Percentiles rank a stretch among this genome's conserved stretches.
phyloP scores from a whole-genome alignment of 1,140 invertebrate species.

The Drosophila neocordata region DNA sequence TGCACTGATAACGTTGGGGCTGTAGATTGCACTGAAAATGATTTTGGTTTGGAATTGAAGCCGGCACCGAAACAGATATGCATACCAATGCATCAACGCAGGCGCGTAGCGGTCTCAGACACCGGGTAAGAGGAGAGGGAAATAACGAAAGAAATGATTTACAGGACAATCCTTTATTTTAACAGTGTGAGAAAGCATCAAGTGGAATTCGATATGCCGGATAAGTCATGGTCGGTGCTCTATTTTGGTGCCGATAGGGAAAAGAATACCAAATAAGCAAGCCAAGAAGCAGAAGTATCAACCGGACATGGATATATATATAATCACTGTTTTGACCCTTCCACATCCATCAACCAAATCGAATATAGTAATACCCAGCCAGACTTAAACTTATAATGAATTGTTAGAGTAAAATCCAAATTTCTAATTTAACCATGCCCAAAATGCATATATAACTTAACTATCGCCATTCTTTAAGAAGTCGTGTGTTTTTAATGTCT shows the following conservation, averaged over 20 bases:
- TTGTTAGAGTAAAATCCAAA: conserved; percentile 36
- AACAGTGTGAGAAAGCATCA: conserved; percentile 13
- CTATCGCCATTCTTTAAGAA: conserved; percentile 12
- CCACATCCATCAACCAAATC: background rate
- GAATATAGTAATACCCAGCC: background rate
- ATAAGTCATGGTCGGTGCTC: conserved; percentile 77
- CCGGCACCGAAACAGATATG: conserved; percentile 64
- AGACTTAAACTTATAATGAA: conserved; percentile 16
- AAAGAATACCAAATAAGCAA: conserved; percentile 32
- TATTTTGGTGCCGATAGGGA: conserved; percentile 54
- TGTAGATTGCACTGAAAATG: conserved; percentile 35
- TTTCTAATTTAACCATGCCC: conserved; percentile 59
- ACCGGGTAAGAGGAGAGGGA: conserved; percentile 38
- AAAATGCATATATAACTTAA: conserved; percentile 50
- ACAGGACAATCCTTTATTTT: background rate
- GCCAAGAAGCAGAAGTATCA: background rate
- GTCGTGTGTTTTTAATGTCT: background rate
- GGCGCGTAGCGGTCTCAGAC: conserved; percentile 46
- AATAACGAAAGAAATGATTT: no score
- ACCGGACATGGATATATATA: background rate
- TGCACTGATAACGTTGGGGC: conserved; percentile 19
- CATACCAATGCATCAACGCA: conserved; percentile 64
- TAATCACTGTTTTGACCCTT: background rate
- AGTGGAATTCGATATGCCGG: conserved; percentile 50
- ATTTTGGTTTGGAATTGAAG: conserved; percentile 62